A percentile compares a stretch with the other conserved stretches of the same genome.
Evolutionary conservation across 2,797 vertebrate species (phyloP).

Genomic region (Lepilemur ruficaudatus): DNA sequence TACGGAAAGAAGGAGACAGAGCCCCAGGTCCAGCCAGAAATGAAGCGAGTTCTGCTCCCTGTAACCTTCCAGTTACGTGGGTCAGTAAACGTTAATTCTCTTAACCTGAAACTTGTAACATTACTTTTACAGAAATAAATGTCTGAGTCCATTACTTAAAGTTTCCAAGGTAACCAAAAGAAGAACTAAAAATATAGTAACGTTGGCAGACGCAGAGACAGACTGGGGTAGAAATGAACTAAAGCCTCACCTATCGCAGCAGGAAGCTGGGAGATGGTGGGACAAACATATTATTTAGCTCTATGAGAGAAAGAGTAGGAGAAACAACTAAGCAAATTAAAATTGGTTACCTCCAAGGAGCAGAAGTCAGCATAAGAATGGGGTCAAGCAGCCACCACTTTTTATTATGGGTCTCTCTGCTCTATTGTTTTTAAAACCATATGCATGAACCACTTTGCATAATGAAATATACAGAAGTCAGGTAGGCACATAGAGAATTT

Average conservation of each 20-base stretch:
- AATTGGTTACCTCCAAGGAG: neutral
- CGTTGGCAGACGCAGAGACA: conserved; percentile 40
- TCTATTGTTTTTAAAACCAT: neutral
- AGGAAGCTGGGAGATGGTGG: neutral
- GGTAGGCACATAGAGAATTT: neutral
- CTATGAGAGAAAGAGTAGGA: neutral
- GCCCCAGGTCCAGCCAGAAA: neutral
- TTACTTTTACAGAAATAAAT: conserved; percentile 53
- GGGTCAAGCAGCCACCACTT: neutral
- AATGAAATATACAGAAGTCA: neutral
- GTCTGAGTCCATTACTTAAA: conserved; percentile 45
- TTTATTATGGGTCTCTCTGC: neutral
- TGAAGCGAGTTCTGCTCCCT: neutral
- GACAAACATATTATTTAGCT: neutral
- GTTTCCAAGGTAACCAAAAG: conserved; percentile 66
- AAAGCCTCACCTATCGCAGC: neutral
- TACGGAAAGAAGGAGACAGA: neutral
- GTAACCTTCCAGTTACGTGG: neutral
- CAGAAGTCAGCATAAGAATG: neutral
- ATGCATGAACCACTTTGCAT: neutral
- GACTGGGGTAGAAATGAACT: neutral
- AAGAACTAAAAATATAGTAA: conserved; percentile 59
- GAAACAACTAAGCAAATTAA: neutral
- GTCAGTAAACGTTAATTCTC: neutral
- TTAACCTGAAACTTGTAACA: neutral